A percentile compares a stretch with the other conserved stretches of the same genome.
phyloP scores from a whole-genome alignment of 2,888 invertebrate genomes.

The Platynereis dumerilii region DNA sequence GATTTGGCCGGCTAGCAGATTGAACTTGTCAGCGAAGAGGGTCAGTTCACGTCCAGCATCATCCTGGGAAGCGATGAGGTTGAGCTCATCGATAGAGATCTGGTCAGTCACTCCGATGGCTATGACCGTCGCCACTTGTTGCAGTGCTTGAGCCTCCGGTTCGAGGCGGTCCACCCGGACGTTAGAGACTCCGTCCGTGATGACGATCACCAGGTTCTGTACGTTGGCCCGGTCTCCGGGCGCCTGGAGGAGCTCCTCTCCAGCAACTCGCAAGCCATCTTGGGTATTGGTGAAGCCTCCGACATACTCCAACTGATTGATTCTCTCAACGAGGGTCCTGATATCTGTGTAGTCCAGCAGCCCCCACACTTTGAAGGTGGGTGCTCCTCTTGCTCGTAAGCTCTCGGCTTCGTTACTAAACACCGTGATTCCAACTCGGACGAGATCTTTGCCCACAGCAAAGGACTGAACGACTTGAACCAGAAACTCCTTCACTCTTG shows the following conservation, averaged over 20 bases:
- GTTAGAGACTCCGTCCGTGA: neutral
- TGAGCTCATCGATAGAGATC: neutral
- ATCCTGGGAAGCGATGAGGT: neutral
- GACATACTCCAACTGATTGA: neutral
- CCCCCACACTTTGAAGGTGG: neutral
- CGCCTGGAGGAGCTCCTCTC: neutral
- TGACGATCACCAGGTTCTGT: constrained; percentile 3
- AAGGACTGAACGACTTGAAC: neutral
- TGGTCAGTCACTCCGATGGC: neutral
- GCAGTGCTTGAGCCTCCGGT: neutral
- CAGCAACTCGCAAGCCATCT: constrained; percentile 1
- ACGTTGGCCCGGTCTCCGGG: neutral
- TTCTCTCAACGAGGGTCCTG: neutral
- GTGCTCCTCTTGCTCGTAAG: too few relatives aligned
- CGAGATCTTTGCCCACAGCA: neutral
- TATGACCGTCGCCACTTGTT: neutral
- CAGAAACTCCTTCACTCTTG: neutral
- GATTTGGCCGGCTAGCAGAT: too few relatives aligned
- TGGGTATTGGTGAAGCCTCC: neutral
- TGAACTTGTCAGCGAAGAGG: neutral
- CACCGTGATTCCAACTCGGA: neutral
- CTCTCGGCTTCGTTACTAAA: neutral
- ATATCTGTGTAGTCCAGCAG: neutral
- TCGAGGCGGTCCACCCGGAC: neutral
- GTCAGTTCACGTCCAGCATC: neutral